Evolutionary conservation across 2,888 invertebrate genomes (phyloP), one percentile per base, ranked within the genome.

Genomic region (Drosophila borealis): DNA sequence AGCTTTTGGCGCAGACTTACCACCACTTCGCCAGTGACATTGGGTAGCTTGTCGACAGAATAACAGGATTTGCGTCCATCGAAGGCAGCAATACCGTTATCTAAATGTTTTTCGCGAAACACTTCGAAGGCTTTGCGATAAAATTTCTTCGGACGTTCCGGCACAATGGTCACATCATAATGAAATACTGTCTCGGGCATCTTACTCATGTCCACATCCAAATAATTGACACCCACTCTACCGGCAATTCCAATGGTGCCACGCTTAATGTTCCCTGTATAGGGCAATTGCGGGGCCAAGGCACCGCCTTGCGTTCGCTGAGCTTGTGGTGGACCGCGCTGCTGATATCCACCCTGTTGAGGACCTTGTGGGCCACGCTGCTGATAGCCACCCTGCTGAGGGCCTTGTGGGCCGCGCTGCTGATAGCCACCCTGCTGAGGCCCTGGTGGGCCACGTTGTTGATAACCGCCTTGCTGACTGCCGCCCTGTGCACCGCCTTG

Each of bases 131-230:
- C 94, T 0, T 70, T 53, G 0, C 94, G 92, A 56, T 95, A 82
- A 75, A 95, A 92, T 78, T 94, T 94, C 80, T 95, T 96, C 0
- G 96, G 96, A 45, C 91, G 94, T 14, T 96, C 96, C 0, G 96
- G 96, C 1, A 90, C 93, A 37, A 96, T 93, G 0, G 92, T 93
- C 0, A 98, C 96, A 83, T 99, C 98, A 91, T 99, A 99, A 87
- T 99, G 98, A 87, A 94, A 92, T 90, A 94, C 93, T 0, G 76
- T 79, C 6, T 89, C 72, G 5, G 93, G 92, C 45, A 94, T 93
- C 66, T 93, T 92, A 1, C 79, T 62, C 55, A 95, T 92, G 9
- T 89, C 85, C 73, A 96, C 92, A 19, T 93, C 91, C 53, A 96
- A 91, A 91, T 96, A 96, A 85, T 97, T 97, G 0, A 95, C 94